Percentiles rank a stretch among this genome's conserved stretches.
Evolutionary conservation across 2,113 vertebrate species (phyloP).

Genomic region (sheep (Ovis aries)): DNA sequence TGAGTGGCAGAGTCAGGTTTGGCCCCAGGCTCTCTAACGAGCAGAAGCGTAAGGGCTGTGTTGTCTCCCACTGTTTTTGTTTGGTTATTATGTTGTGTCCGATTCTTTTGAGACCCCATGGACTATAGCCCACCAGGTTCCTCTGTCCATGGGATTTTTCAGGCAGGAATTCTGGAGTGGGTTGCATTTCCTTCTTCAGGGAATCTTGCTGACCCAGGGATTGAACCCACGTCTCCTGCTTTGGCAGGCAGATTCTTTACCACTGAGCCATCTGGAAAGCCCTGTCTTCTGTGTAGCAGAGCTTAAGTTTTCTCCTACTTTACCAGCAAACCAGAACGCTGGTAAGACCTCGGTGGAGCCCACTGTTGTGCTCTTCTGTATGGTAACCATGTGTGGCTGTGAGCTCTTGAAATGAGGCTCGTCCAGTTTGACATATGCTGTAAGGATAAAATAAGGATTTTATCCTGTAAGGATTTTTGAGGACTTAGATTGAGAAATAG

Average conservation of each 20-base stretch:
- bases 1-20: neutral
- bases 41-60: fast-evolving
- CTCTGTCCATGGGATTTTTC: neutral
- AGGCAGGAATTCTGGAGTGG: neutral
- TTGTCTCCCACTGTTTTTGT: neutral
- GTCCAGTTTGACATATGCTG: neutral
- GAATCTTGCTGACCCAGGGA: neutral
- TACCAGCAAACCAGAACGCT: neutral
- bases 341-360: neutral
- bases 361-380: neutral
- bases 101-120: neutral
- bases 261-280: neutral
- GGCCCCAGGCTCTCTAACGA: neutral
- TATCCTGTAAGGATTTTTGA: neutral
- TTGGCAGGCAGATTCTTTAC: neutral
- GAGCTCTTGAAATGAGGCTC: neutral
- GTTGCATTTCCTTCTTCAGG: neutral
- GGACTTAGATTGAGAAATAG: neutral
- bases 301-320: neutral
- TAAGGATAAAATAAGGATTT: neutral
- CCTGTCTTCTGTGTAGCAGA: neutral
- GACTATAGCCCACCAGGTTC: neutral
- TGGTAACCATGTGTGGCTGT: neutral
- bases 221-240: neutral
- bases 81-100: neutral